phyloP scores from a whole-genome alignment of 2,888 invertebrate species.

The Stenchaetothrips biformis region DNA sequence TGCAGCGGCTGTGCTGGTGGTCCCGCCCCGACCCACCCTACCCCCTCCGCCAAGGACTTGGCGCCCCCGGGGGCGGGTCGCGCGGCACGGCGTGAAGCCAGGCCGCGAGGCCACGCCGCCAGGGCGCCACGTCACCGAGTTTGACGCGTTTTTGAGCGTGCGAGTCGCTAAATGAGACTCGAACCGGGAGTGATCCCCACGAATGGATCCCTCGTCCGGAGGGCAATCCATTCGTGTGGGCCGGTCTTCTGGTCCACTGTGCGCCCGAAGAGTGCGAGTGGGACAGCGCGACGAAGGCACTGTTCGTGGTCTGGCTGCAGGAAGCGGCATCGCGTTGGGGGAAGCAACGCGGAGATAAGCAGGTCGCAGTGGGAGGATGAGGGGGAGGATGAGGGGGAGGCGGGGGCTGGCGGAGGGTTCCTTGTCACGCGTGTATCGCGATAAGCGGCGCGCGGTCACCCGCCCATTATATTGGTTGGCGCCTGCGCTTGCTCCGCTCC shows the following conservation, averaged over 20 bases:
- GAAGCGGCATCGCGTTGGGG: background rate
- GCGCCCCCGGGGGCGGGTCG: too few species aligned
- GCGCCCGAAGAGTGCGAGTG: background rate
- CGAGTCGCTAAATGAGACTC: too few species aligned
- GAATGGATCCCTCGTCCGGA: too few species aligned
- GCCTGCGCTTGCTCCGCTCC: background rate
- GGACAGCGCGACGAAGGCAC: background rate
- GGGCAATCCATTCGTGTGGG: too few species aligned
- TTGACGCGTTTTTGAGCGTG: too few species aligned
- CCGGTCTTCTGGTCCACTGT: too few species aligned
- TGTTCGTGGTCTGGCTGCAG: background rate
- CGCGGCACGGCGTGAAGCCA: too few species aligned
- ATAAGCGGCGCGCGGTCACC: slow-evolving; percentile 19
- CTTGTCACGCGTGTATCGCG: slow-evolving; percentile 9
- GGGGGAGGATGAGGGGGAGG: background rate
- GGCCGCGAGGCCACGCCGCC: too few species aligned
- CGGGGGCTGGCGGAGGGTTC: background rate
- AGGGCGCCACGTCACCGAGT: too few species aligned
- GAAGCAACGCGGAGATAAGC: background rate
- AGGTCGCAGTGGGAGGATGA: background rate
- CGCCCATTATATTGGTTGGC: slow-evolving; percentile 8
- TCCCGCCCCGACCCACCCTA: too few species aligned
- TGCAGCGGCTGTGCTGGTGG: background rate
- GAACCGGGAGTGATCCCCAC: too few species aligned
- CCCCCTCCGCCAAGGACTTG: too few species aligned